phyloP scores from a whole-genome alignment of 2,797 vertebrate species.

The Myotis myotis region DNA sequence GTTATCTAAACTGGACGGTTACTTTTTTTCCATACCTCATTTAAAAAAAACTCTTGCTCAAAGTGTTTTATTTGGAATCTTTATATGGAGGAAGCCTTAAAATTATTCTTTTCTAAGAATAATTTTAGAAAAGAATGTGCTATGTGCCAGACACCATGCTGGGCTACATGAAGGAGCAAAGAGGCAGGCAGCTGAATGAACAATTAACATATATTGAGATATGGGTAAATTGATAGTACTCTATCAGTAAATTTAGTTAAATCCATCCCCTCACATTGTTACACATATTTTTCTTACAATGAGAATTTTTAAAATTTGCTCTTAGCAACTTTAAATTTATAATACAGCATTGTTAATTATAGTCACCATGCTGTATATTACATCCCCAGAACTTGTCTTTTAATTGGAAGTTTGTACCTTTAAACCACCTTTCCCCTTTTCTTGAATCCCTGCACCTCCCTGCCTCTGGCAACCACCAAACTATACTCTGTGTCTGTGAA shows the following conservation, averaged over 20 bases:
- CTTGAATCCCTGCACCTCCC: no score
- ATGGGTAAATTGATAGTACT: not conserved
- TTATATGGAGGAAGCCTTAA: not conserved
- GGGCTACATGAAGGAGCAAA: not conserved
- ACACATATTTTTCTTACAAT: not conserved
- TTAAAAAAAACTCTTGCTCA: not conserved
- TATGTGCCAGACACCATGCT: not conserved
- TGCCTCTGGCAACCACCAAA: no score
- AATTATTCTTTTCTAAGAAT: no score
- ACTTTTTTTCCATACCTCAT: not conserved
- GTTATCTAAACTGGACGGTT: not conserved
- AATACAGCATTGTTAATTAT: not conserved
- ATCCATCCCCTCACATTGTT: not conserved
- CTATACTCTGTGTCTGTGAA: no score
- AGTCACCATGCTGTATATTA: not conserved
- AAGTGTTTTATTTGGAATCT: slow-evolving; percentile 17
- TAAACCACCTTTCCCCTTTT: no score
- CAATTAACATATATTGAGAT: not conserved
- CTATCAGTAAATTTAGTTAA: not conserved
- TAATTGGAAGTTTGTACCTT: no score
- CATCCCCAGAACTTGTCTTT: not conserved
- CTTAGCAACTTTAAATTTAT: not conserved
- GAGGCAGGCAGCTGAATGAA: not conserved
- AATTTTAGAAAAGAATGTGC: not conserved
- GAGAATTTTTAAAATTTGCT: not conserved